Percentiles rank a stretch among this genome's conserved stretches.
Evolutionary conservation across 1,140 invertebrate genomes (phyloP).

Genomic region (Campoletis sonorensis): DNA sequence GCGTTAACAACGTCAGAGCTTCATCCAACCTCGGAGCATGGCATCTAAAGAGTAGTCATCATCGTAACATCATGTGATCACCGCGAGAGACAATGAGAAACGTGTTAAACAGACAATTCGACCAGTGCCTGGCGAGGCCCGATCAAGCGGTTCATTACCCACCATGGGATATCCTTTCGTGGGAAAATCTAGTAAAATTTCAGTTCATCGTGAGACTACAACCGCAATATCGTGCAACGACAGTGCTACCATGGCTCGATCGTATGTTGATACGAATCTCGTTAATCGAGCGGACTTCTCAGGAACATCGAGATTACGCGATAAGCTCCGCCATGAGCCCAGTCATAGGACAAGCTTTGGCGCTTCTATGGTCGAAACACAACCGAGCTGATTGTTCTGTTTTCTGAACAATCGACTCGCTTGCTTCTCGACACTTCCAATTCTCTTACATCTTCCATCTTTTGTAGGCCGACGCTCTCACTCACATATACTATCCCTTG

Average conservation of each 20-base stretch:
- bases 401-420: slow-evolving; percentile 70
- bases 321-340: slow-evolving; percentile 59
- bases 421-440: slow-evolving; percentile 53
- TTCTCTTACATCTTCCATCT: slow-evolving; percentile 65
- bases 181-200: slow-evolving; percentile 39
- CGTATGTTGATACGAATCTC: slow-evolving; percentile 42
- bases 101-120: slow-evolving; percentile 22
- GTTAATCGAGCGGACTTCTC: slow-evolving; percentile 51
- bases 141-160: slow-evolving; percentile 34
- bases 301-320: slow-evolving; percentile 44
- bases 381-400: slow-evolving; percentile 71
- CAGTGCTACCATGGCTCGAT: slow-evolving; percentile 27
- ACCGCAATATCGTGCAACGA: slow-evolving; percentile 21
- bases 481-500: slow-evolving; percentile 66
- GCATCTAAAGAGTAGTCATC: slow-evolving; percentile 58
- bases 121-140: not conserved
- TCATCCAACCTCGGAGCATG: slow-evolving; percentile 69
- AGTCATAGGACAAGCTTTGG: slow-evolving; percentile 67
- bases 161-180: not conserved
- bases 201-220: slow-evolving; percentile 36
- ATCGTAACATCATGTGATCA: slow-evolving; percentile 36
- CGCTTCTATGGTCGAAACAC: slow-evolving; percentile 62
- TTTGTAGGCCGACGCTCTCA: slow-evolving; percentile 69
- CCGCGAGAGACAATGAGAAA: slow-evolving; percentile 24
- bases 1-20: slow-evolving; percentile 71